phyloP scores from a whole-genome alignment of 2,797 vertebrate genomes.

The Characodon lateralis region DNA sequence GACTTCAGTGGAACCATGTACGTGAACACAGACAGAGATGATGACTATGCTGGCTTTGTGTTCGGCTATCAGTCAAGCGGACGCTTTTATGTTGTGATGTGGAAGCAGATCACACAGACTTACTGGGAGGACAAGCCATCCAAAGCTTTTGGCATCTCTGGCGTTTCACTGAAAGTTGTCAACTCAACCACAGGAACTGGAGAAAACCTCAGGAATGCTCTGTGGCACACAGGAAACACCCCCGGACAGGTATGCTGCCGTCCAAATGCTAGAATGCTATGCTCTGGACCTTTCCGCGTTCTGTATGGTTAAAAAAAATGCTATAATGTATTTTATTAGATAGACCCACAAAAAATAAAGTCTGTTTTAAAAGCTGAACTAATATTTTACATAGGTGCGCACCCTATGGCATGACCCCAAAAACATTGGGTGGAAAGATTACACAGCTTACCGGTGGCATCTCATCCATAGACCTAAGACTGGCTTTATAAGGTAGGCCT shows the following conservation, averaged over 20 bases:
- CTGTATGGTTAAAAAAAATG: background rate
- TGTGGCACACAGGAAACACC: conserved; percentile 99
- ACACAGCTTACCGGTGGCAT: conserved; percentile 98
- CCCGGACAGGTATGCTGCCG: conserved; percentile 86
- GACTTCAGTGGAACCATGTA: conserved; percentile 99
- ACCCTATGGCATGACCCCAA: conserved; percentile 98
- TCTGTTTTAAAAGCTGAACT: conserved; percentile 16
- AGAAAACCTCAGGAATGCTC: conserved; percentile 93
- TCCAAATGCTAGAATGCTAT: conserved; percentile 3
- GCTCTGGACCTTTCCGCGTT: background rate
- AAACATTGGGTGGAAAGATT: conserved; percentile 98
- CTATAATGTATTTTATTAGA: background rate
- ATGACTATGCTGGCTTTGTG: conserved; percentile 97
- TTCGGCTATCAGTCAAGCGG: conserved; percentile 98
- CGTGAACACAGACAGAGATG: conserved; percentile 96
- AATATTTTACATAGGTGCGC: conserved; percentile 82
- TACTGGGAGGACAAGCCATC: conserved; percentile 98
- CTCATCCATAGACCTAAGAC: conserved; percentile 96
- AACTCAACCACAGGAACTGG: conserved; percentile 95
- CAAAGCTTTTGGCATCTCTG: conserved; percentile 95
- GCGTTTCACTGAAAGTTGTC: conserved; percentile 97
- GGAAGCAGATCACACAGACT: conserved; percentile 99
- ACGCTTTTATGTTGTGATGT: conserved; percentile 98
- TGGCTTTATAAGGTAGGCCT: conserved; percentile 92
- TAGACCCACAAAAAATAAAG: background rate